phyloP scores from a whole-genome alignment of 2,113 vertebrate species.

The Vulpes vulpes region DNA sequence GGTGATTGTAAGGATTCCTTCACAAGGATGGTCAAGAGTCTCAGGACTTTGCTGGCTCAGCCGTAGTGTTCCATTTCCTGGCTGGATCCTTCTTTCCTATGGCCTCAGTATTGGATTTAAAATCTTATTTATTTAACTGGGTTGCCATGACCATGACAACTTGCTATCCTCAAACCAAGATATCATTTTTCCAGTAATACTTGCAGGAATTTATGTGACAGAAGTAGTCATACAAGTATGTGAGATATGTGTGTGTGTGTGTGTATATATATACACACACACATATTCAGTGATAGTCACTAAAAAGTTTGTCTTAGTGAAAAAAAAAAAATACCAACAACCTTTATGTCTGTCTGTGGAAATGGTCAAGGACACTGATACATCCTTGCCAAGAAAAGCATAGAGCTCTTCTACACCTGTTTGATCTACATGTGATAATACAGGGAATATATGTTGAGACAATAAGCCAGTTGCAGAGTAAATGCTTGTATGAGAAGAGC shows the following conservation, averaged over 20 bases:
- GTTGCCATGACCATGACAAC: background rate
- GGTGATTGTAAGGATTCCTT: background rate
- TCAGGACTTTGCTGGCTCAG: background rate
- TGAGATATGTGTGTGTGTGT: background rate
- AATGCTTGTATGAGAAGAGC: background rate
- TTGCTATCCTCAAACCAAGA: background rate
- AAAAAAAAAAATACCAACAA: background rate
- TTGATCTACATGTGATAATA: background rate
- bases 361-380: background rate
- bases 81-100: background rate
- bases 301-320: background rate
- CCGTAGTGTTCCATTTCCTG: background rate
- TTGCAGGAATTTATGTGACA: background rate
- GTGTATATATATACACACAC: rapidly evolving
- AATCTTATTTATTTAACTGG: background rate
- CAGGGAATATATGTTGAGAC: background rate
- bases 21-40: background rate
- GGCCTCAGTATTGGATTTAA: background rate
- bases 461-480: background rate
- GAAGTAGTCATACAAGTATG: background rate
- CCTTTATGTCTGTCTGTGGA: background rate
- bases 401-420: background rate
- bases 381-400: background rate
- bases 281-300: background rate
- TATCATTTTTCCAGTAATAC: background rate